Evolutionary conservation across 2,797 vertebrate species (phyloP), one percentile per base, ranked within the genome.

Genomic region (Acanthurus lineatus): DNA sequence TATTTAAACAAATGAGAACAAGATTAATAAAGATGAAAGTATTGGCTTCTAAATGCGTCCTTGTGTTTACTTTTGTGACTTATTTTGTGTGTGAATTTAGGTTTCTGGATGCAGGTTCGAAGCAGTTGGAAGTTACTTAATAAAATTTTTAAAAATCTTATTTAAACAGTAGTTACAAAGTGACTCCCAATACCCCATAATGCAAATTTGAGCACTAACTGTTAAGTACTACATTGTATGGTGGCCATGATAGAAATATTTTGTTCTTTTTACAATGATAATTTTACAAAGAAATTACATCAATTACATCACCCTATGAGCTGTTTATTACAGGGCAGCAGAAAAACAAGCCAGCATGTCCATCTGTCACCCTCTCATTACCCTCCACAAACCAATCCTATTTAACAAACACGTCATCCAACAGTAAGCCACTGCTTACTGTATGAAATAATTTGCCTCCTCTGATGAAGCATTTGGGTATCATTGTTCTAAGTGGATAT

Each of bases 1-100:
- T 95, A 96, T 95, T 95, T 95, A 96, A 95, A 94, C 90, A 93
- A 93, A 93, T 93, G 91, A 95, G 92, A 95, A 94, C 93, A 95
- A 95, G 93, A 95, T 95, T 94, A 95, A 94, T 95, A 94, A 95
- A 95, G 92, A 93, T 93, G 89, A 94, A 95, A 94, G 94, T 94
- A 94, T 95, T 95, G 93, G 94, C 94, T 94, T 93, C 90, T 91
- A 92, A 81, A 52, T 71, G 44, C 81, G 82, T 88, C 16, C 28
- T 52, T 42, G 76, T 86, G n/a, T 47, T 87, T 14, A 28, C 76
- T 86, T 60, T 42, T 52, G 6, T 53, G 1, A 48, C 38, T 4
- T 14, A 1, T 60, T 45, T 56, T 12, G 8, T 59, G 19, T 60
- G 51, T 72, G 47, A 49, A 16, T 56, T 40, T 5, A 14, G 7